Conservation (phyloP, 2,113 vertebrate species). For the Apteryx mantelli region DNA sequence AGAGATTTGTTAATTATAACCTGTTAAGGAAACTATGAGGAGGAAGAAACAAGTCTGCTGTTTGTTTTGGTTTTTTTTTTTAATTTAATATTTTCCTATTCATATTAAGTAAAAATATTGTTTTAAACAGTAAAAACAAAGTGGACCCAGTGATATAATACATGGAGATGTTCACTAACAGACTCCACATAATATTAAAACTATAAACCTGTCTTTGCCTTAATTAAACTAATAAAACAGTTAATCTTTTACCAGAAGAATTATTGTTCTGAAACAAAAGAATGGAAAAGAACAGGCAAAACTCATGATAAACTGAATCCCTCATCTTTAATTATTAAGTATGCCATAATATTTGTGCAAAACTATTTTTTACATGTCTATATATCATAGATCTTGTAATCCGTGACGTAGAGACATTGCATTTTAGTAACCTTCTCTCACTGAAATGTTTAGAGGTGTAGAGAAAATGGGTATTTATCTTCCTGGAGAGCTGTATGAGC, state of each 20-base stretch:
- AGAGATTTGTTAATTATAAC: background rate
- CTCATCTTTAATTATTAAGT: constrained; percentile 15
- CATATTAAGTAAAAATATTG: background rate
- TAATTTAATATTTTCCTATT: background rate
- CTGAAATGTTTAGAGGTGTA: background rate
- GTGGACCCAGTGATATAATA: background rate
- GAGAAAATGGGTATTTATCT: background rate
- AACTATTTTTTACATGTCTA: background rate
- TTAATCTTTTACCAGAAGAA: constrained; percentile 30
- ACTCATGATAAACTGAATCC: background rate
- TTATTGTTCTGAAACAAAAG: background rate
- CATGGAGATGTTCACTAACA: background rate
- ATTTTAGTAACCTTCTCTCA: background rate
- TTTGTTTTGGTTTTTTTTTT: background rate
- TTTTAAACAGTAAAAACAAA: background rate
- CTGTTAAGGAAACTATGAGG: background rate
- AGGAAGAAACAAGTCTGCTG: background rate
- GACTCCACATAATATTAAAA: background rate
- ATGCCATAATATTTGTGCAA: background rate
- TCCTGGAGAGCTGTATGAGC: background rate
- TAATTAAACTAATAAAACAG: constrained; percentile 47
- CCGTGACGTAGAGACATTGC: background rate
- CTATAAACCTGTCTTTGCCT: constrained; percentile 50
- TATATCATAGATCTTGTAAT: background rate
- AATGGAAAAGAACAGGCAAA: background rate